Evolutionary conservation across 2,888 invertebrate species (phyloP), one percentile per base, ranked within the genome.

Genomic region (Mylabris sibirica): DNA sequence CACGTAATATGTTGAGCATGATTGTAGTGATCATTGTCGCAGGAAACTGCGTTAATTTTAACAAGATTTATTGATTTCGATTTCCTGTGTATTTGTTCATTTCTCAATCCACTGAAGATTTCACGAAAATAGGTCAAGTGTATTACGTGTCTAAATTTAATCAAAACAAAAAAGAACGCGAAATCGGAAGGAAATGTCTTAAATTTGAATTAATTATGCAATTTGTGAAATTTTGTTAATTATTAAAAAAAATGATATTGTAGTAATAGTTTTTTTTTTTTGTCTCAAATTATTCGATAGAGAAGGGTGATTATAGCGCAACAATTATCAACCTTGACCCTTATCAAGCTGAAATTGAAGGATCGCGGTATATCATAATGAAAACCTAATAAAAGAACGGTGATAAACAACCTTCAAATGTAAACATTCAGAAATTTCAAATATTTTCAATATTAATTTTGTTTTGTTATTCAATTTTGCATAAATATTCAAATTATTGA

Each of bases 321-420:
- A 44, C 44, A 44, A 44, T 44, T 17, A 44, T 8, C 44, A 44
- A 44, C 44, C 44, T 44, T 44, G 44, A 44, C 44, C 44, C 44
- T 44, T 44, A 44, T 17, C 44, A 17, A 44, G 17, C 17, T n/a
- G 17, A 17, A 44, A 44, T 44, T 44, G 44, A 44, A 44, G 44
- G 44, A 44, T 44, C 3, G 44, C 12, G n/a, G 17, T 17, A 30
- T 30, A 30, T 30, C 30, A 14, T 17, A 44, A 44, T 44, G 38
- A 38, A 38, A 38, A 38, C n/a, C 2, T 2, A 44, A 17, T 44
- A 17, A 44, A 44, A 4, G 38, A 44, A 44, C n/a, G 44, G 44
- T 44, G n/a, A 44, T 17, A 17, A 17, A 17, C 44, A 44, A 17
- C 44, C 44, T 44, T 44, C 44, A 17, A 17, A 17, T 44, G 44